These are phyloP conservation scores for Macrostomum lignano DNA, from an alignment of 1,140 invertebrate genomes.

Conservation along the genomic window DNA sequence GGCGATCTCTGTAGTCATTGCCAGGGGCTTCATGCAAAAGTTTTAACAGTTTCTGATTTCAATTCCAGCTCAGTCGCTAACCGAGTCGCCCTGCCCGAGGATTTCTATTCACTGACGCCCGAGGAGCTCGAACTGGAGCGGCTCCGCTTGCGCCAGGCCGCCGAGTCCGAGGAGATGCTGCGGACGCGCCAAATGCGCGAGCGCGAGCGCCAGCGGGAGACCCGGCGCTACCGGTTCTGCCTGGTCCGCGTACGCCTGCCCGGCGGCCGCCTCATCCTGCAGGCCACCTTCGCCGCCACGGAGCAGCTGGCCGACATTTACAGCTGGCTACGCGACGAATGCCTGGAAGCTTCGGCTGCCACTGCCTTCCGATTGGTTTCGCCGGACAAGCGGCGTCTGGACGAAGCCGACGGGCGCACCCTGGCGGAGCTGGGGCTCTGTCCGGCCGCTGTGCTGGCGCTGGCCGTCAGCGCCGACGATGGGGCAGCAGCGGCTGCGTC, in stretches of 20 bases:
- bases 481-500: too few species aligned
- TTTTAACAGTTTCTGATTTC: too few species aligned
- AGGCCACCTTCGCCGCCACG: constrained; percentile 12
- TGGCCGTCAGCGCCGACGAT: too few species aligned
- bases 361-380: too few species aligned
- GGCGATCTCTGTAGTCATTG: too few species aligned
- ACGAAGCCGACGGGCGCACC: constrained; percentile 12
- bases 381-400: too few species aligned
- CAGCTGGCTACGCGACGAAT: too few species aligned
- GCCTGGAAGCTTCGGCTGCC: too few species aligned
- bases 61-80: too few species aligned
- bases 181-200: constrained; percentile 70
- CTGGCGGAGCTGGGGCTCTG: constrained; percentile 20
- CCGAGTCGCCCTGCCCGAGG: constrained; percentile 45
- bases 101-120: constrained; percentile 46
- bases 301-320: constrained; percentile 14
- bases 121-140: constrained; percentile 60
- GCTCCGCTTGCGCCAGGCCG: constrained; percentile 36
- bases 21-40: too few species aligned
- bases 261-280: constrained; percentile 31
- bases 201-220: constrained; percentile 45
- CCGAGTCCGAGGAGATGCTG: constrained; percentile 48
- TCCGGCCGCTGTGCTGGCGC: constrained; percentile 22
- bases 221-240: constrained; percentile 51
- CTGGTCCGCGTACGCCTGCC: constrained; percentile 56